These are phyloP conservation scores for Sorex fumeus DNA, from an alignment of 2,113 vertebrate genomes.

Conservation along the genomic window DNA sequence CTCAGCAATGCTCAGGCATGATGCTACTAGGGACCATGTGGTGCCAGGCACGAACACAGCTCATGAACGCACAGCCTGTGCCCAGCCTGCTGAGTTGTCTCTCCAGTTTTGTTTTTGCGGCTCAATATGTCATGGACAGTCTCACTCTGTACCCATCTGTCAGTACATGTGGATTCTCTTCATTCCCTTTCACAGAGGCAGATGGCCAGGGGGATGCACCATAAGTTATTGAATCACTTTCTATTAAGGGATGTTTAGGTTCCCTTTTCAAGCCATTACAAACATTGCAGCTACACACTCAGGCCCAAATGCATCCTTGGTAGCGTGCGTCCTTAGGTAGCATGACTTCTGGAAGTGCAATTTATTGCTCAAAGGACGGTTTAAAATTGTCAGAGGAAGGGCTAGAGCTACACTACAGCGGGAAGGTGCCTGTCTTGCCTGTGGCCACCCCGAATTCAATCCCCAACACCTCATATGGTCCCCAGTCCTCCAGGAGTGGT, in stretches of 20 bases:
- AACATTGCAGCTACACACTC: background rate
- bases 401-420: too few relatives aligned
- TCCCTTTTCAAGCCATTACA: background rate
- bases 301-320: background rate
- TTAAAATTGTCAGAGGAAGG: conserved; percentile 9
- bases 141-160: conserved; percentile 7
- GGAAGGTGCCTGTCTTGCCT: too few relatives aligned
- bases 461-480: too few relatives aligned
- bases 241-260: conserved; percentile 33
- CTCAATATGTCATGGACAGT: conserved; percentile 31
- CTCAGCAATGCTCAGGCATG: too few relatives aligned
- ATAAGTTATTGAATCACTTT: conserved; percentile 45
- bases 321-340: background rate
- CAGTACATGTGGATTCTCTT: conserved; percentile 21
- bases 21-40: too few relatives aligned
- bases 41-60: too few relatives aligned
- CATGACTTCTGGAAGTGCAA: background rate
- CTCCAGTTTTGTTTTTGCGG: conserved; percentile 40
- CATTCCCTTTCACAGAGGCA: conserved; percentile 35
- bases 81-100: too few relatives aligned
- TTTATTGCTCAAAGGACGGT: background rate
- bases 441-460: too few relatives aligned
- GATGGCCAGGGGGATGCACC: background rate
- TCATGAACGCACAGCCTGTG: too few relatives aligned
- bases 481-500: too few relatives aligned